Evolutionary conservation across 2,113 vertebrate species (phyloP).

Genomic region (Lepus americanus): DNA sequence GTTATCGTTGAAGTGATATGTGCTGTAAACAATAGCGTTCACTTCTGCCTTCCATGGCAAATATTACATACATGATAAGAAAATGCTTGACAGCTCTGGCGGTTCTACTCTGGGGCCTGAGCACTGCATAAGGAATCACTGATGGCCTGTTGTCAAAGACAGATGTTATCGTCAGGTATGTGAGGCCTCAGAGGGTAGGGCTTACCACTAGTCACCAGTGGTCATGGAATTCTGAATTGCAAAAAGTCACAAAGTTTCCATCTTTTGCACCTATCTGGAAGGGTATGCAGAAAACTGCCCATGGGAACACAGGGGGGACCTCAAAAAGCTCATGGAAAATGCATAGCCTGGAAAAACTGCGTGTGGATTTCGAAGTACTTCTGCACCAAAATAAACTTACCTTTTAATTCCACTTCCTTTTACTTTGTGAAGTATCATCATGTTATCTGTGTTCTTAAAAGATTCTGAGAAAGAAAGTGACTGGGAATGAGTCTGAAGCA

Average conservation of each 20-base stretch:
- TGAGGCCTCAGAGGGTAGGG: neutral
- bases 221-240: neutral
- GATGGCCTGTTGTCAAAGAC: constrained; percentile 32
- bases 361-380: too few relatives aligned
- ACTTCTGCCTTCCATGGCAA: constrained; percentile 13
- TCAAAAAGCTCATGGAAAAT: too few relatives aligned
- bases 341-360: too few relatives aligned
- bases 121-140: neutral
- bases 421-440: too few relatives aligned
- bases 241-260: neutral
- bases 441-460: too few relatives aligned
- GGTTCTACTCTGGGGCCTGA: constrained; percentile 52
- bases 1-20: neutral
- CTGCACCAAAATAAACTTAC: too few relatives aligned
- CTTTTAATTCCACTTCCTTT: too few relatives aligned
- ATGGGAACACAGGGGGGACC: too few relatives aligned
- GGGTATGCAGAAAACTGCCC: too few relatives aligned
- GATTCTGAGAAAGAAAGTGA: too few relatives aligned
- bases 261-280: neutral
- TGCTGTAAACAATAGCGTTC: constrained; percentile 7
- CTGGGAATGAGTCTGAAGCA: too few relatives aligned
- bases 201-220: neutral
- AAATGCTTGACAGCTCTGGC: neutral
- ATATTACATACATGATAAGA: constrained; percentile 45
- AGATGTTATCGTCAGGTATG: constrained; percentile 2